These are phyloP conservation scores for Peromyscus maniculatus DNA, from an alignment of 2,113 vertebrate species.

Conservation along the genomic window DNA sequence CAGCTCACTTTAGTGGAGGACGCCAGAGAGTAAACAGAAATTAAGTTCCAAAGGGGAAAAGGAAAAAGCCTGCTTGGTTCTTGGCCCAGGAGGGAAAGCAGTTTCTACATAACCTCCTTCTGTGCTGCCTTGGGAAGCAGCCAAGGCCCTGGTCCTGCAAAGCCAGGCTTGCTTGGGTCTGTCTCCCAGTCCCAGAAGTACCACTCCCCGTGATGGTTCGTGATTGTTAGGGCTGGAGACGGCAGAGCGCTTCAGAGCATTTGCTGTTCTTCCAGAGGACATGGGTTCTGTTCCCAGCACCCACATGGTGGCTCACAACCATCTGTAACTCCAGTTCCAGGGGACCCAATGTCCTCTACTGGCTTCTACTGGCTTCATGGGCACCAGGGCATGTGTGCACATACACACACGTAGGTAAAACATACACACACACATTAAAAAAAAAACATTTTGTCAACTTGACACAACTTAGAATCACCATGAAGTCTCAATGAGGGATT, in stretches of 20 bases:
- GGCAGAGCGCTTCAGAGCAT: not conserved
- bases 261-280: not conserved
- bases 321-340: not conserved
- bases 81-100: not conserved
- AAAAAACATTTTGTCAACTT: not conserved
- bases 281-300: not conserved
- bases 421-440: not conserved
- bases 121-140: not conserved
- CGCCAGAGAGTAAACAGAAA: slow-evolving; percentile 12
- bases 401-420: not conserved
- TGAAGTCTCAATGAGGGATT: not conserved
- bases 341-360: not conserved
- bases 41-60: not conserved
- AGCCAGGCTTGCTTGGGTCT: not conserved
- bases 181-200: not conserved
- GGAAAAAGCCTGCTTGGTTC: not conserved
- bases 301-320: not conserved
- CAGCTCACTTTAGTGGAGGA: slow-evolving; percentile 42
- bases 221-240: not conserved
- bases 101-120: not conserved
- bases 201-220: not conserved
- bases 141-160: not conserved
- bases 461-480: not conserved
- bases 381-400: not conserved
- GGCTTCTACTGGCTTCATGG: not conserved